Base-by-base conservation (phyloP, 2,797 vertebrate genomes). In the Lerista edwardsae region DNA sequence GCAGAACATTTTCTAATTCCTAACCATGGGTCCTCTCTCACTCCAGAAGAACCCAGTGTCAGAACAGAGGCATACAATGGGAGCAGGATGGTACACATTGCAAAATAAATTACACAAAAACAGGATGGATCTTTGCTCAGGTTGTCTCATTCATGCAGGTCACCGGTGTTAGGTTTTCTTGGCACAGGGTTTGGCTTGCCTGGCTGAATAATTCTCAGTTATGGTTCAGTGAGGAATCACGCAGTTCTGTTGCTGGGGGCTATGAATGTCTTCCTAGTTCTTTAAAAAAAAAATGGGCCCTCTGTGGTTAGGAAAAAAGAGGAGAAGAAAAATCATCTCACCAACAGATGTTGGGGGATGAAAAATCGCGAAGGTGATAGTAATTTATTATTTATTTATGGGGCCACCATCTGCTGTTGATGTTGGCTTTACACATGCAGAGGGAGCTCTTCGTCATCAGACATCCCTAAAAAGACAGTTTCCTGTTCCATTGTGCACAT, bases 361-460 rank as follows among this genome's bases (percentile, higher is more conserved):
- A 86, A 68, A 81, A 86, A 86, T 51, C 3, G 65, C 72, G 21
- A 69, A 80, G 84, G 72, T 62, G 79, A 86, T 86, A 15, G 51
- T 29, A 75, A 80, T 80, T 69, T 86, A 81, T 86, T 81, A 86
- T 86, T 81, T 86, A 86, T 81, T 86, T 81, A 81, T 62, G 72
- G 73, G 51, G 23, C 72, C n/a, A 61, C 79, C 84, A 86, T 86
- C 84, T 86, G 84, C 44, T 80, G 84, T 76, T 57, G 41, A 25
- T 47, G 55, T 29, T 51, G 78, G 62, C 25, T 62, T 75, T 57
- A 75, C 59, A 65, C n/a, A 75, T 61, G 39, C 55, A 75, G 41
- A 81, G 51, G 23, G 36, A 78, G 34, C 21, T 17, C 51, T 69
- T 1, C n/a, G 65, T 79, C 36, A 47, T 10, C 25, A 47, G 34